Evolutionary conservation across 1,140 invertebrate species (phyloP).

Genomic region (Eciton burchellii): DNA sequence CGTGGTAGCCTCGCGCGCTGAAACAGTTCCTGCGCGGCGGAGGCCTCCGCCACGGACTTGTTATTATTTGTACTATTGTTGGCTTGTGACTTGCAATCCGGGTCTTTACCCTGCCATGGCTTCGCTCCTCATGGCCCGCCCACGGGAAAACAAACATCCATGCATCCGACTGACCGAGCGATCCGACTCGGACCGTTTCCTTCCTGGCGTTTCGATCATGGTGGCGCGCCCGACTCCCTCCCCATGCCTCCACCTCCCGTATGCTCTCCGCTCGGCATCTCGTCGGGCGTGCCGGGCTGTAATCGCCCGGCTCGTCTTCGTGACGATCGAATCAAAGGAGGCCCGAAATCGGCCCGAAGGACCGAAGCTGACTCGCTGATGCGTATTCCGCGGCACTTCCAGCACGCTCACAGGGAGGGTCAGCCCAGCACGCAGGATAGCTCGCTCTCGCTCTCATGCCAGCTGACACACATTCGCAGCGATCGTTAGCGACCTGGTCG

Average conservation of each 20-base stretch:
- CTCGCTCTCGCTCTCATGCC: slow-evolving; percentile 27
- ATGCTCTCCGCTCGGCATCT: not conserved
- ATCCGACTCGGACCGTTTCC: slow-evolving; percentile 60
- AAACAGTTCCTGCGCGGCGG: slow-evolving; percentile 76
- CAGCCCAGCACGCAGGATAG: not conserved
- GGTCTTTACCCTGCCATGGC: slow-evolving; percentile 60
- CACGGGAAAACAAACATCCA: slow-evolving; percentile 81
- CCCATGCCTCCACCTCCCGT: no score
- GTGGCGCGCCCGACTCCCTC: slow-evolving; percentile 26
- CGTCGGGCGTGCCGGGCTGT: not conserved
- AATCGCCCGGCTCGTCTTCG: not conserved
- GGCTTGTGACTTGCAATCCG: slow-evolving; percentile 84
- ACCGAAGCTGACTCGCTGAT: no score
- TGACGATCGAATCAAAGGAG: not conserved
- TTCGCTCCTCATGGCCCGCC: slow-evolving; percentile 74
- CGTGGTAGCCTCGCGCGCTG: slow-evolving; percentile 76
- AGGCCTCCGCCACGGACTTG: slow-evolving; percentile 77
- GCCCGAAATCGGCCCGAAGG: no score
- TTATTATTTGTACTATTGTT: slow-evolving; percentile 86
- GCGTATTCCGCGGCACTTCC: no score
- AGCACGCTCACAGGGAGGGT: no score
- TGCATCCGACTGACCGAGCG: slow-evolving; percentile 33
- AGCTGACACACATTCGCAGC: slow-evolving; percentile 41
- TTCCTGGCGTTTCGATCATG: slow-evolving; percentile 52
- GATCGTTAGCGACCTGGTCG: slow-evolving; percentile 38